Conservation (phyloP, 2,888 invertebrate genomes). For the Idaea biselata region DNA sequence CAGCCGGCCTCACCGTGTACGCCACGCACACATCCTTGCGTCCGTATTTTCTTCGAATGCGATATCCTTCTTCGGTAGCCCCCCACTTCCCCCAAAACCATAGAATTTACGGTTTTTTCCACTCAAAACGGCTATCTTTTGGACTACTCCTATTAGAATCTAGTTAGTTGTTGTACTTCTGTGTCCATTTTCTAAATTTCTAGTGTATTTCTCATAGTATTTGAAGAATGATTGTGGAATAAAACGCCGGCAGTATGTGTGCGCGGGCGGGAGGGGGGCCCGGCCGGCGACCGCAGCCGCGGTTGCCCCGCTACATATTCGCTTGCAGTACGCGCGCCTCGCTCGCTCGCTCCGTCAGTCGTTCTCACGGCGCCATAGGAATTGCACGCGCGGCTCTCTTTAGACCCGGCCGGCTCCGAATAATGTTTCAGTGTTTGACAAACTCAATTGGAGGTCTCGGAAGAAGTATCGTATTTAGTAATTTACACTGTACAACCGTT, state of each 20-base stretch:
- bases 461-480: slow-evolving; percentile 77
- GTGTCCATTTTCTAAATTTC: slow-evolving; percentile 20
- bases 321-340: slow-evolving; percentile 42
- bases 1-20: slow-evolving; percentile 44
- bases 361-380: slow-evolving; percentile 73
- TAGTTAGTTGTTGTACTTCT: slow-evolving; percentile 9
- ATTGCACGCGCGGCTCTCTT: slow-evolving; percentile 75
- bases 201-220: slow-evolving; percentile 67
- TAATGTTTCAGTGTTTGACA: slow-evolving; percentile 80
- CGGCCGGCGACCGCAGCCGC: slow-evolving; percentile 43
- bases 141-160: background rate
- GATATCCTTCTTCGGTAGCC: slow-evolving; percentile 65
- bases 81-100: slow-evolving; percentile 44
- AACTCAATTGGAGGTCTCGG: slow-evolving; percentile 79
- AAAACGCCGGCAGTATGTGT: slow-evolving; percentile 23
- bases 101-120: slow-evolving; percentile 7
- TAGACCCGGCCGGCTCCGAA: slow-evolving; percentile 78
- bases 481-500: slow-evolving; percentile 77
- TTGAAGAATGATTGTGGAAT: slow-evolving; percentile 67
- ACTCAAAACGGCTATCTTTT: background rate
- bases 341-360: slow-evolving; percentile 53
- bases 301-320: slow-evolving; percentile 41
- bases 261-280: slow-evolving; percentile 33
- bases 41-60: slow-evolving; percentile 43
- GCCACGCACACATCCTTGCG: slow-evolving; percentile 53